Base-by-base conservation (phyloP, 2,113 vertebrate genomes). In the Podarcis muralis region DNA sequence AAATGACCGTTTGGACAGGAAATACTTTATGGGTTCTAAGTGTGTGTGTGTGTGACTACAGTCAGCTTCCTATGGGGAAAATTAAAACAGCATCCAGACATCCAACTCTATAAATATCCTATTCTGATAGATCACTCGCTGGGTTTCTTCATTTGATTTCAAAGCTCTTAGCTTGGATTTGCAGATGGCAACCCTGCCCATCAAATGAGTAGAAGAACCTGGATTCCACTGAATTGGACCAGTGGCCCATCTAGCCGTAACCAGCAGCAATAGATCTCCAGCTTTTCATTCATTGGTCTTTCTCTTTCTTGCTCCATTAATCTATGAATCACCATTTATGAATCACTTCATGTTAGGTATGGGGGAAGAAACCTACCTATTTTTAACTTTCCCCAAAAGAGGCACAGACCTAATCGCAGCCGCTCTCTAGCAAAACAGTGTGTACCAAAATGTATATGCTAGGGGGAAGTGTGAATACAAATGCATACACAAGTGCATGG, bases 11-110 rank as follows among this genome's bases (percentile, higher is more conserved):
- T 86, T 0, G 80, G 37, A 6, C 91, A 81, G 91, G 93, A 94
- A 94, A 88, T 87, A 78, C 86, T 95, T 93, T 91, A 94, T 85
- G 86, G 87, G 84, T 90, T 82, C 65, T 93, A 35, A 32, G 57
- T 83, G 87, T 86, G 71, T 72, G 88, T 95, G 83, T 57, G 7
- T 69, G 76, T 2, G 93, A 23, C 62, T 83, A 57, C 91, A 83
- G 88, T 76, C 87, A 90, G 85, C 75, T 90, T 74, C 71, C 91
- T 90, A 88, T 88, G 32, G 87, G 87, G 88, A 88, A 93, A 95
- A 93, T 90, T 93, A 91, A 92, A 93, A 87, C 84, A 66, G 48
- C 48, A 93, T 75, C 87, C 88, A 91, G 85, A 87, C 62, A 90
- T 57, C 30, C 71, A 83, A 78, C 85, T 91, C 89, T 88, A 81